A percentile compares a stretch with the other conserved stretches of the same genome.
phyloP scores from a whole-genome alignment of 2,113 vertebrate species.

The Centropus bengalensis region DNA sequence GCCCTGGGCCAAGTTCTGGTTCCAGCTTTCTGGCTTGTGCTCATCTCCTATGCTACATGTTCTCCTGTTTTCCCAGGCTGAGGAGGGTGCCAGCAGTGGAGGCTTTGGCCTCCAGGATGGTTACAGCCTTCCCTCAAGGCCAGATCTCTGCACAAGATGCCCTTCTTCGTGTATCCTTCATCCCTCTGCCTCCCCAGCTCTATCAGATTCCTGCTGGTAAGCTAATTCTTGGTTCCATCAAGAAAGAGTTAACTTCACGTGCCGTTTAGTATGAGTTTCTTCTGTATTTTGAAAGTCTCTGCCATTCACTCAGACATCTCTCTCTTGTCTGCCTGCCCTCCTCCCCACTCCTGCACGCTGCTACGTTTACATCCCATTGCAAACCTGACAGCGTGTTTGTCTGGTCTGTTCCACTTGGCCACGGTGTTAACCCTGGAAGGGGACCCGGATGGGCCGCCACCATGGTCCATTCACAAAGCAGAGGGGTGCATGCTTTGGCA shows the following conservation, averaged over 20 bases:
- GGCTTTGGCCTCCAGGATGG: slow-evolving; percentile 84
- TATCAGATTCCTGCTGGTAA: slow-evolving; percentile 84
- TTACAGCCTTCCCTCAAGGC: slow-evolving; percentile 78
- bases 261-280: neutral
- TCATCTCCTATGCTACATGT: neutral
- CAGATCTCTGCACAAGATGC: slow-evolving; percentile 79
- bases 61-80: slow-evolving; percentile 75
- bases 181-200: slow-evolving; percentile 81
- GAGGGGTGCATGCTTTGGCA: neutral
- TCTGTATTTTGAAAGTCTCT: neutral
- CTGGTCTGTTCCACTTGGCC: neutral
- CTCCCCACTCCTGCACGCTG: neutral
- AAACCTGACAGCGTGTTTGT: neutral
- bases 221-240: neutral
- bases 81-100: slow-evolving; percentile 82
- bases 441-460: neutral
- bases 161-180: slow-evolving; percentile 85
- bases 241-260: neutral
- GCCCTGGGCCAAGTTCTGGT: neutral
- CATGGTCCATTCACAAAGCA: neutral
- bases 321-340: neutral
- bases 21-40: neutral
- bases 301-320: neutral
- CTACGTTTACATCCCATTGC: neutral
- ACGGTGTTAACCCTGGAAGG: neutral